A percentile compares a stretch with the other conserved stretches of the same genome.
Evolutionary conservation across 2,113 vertebrate species (phyloP).

Genomic region (Prionailurus viverrinus): DNA sequence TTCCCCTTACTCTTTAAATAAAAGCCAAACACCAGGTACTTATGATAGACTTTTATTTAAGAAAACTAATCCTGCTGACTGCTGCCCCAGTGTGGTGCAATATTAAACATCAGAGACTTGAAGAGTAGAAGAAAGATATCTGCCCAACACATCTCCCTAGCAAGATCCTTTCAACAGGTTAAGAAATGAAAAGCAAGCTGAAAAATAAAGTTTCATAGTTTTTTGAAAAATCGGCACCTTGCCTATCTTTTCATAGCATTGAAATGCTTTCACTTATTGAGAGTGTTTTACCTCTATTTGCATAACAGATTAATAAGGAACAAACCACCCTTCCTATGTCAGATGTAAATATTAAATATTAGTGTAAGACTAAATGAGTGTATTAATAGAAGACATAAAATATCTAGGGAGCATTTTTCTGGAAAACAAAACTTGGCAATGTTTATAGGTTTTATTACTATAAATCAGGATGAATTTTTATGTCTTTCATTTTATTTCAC

Average conservation of each 20-base stretch:
- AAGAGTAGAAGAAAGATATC: background rate
- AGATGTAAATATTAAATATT: background rate
- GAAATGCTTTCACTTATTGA: background rate
- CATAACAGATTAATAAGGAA: background rate
- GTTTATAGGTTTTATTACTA: background rate
- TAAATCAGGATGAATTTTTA: background rate
- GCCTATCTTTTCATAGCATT: background rate
- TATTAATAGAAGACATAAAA: background rate
- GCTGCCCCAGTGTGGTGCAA: slow-evolving; percentile 85
- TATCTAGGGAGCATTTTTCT: background rate
- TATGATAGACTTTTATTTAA: slow-evolving; percentile 25
- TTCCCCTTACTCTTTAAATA: background rate
- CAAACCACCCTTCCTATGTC: background rate
- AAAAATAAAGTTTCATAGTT: slow-evolving; percentile 12
- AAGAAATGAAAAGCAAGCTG: slow-evolving; percentile 14
- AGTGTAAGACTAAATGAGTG: background rate
- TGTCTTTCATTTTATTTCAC: background rate
- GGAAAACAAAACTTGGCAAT: background rate
- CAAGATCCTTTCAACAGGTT: background rate
- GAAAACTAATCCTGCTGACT: slow-evolving; percentile 83
- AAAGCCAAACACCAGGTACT: slow-evolving; percentile 31
- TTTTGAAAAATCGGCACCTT: background rate
- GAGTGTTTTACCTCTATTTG: background rate
- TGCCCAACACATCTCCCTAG: background rate
- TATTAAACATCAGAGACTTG: slow-evolving; percentile 70